Conservation (phyloP, 2,888 invertebrate genomes). For the Microchrysa polita region DNA sequence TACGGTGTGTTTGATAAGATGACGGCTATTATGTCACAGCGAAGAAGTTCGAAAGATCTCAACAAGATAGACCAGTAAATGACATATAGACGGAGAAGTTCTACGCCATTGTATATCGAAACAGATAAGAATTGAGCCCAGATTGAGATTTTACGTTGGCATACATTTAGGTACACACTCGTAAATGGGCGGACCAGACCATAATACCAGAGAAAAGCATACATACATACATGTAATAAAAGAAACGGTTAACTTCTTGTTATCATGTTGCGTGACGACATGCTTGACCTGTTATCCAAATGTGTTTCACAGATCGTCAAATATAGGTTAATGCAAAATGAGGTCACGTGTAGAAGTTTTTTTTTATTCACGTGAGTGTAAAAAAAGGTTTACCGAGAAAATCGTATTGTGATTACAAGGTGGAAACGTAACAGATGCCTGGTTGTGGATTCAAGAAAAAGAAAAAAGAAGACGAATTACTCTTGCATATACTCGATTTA, state of each 20-base stretch:
- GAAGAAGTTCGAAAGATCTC: constrained; percentile 13
- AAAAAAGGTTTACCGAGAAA: constrained; percentile 15
- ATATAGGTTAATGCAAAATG: constrained; percentile 28
- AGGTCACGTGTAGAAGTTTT: constrained; percentile 24
- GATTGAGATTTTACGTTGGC: background rate
- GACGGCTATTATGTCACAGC: constrained; percentile 18
- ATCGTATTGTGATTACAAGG: constrained; percentile 22
- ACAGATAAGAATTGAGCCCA: constrained; percentile 19
- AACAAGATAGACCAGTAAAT: background rate
- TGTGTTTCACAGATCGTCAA: constrained; percentile 35
- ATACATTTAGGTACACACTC: background rate
- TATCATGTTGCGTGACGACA: constrained; percentile 40
- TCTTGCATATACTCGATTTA: too few species aligned
- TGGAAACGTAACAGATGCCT: constrained; percentile 24
- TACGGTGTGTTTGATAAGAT: background rate
- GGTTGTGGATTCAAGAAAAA: too few species aligned
- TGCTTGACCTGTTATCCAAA: constrained; percentile 37
- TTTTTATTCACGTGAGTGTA: constrained; percentile 33
- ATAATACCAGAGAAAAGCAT: too few species aligned
- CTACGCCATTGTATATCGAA: constrained; percentile 9
- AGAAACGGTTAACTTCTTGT: background rate
- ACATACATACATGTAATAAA: too few species aligned
- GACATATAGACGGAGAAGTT: background rate
- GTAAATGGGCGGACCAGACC: background rate
- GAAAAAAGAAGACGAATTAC: too few species aligned